Evolutionary conservation across 2,113 vertebrate species (phyloP).

Genomic region (Petrocephalus microphthalmus): DNA sequence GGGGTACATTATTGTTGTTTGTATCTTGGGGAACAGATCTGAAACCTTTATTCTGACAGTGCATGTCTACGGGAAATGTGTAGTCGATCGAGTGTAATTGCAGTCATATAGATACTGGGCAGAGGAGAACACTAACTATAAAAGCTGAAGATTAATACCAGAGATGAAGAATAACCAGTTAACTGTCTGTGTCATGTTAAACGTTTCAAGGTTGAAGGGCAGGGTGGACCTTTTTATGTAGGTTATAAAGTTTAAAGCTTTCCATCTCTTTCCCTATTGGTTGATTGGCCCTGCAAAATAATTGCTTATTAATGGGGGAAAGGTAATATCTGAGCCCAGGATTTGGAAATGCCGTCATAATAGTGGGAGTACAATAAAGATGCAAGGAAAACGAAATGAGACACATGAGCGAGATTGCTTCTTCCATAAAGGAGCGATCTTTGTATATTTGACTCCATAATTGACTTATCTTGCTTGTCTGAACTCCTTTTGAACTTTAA

Average conservation of each 20-base stretch:
- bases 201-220: slow-evolving; percentile 23
- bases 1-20: too few relatives aligned
- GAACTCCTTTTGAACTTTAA: slow-evolving; percentile 99
- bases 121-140: not conserved
- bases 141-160: slow-evolving; percentile 27
- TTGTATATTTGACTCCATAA: slow-evolving; percentile 78
- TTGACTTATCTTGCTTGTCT: slow-evolving; percentile 77
- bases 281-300: slow-evolving; percentile 41
- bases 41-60: not conserved
- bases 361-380: slow-evolving; percentile 66
- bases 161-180: slow-evolving; percentile 30
- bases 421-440: slow-evolving; percentile 70
- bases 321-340: slow-evolving; percentile 62
- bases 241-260: slow-evolving; percentile 46
- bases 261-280: slow-evolving; percentile 42
- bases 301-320: slow-evolving; percentile 25
- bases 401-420: slow-evolving; percentile 79
- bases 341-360: slow-evolving; percentile 61
- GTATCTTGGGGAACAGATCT: too few relatives aligned
- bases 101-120: not conserved
- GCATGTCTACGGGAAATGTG: not conserved
- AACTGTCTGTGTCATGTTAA: slow-evolving; percentile 31
- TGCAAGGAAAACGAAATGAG: slow-evolving; percentile 82
- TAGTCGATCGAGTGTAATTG: not conserved
- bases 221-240: slow-evolving; percentile 40